Conservation (phyloP, 35 echinoderm and acorn worm genomes). For the Lytechinus variegatus region DNA sequence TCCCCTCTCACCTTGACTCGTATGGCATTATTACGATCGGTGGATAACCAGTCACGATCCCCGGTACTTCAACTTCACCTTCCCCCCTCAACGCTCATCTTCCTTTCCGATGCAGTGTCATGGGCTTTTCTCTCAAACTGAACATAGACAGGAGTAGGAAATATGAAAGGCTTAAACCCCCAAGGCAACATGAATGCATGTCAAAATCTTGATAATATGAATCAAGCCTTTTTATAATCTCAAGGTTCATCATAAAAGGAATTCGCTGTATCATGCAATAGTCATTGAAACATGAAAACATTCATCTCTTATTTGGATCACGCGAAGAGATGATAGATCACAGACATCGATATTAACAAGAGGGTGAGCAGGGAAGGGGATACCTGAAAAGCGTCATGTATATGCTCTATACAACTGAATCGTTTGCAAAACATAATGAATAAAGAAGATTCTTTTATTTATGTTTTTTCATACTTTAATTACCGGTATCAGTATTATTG, state of each 20-base stretch:
- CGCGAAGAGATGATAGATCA: not conserved
- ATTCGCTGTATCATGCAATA: not conserved
- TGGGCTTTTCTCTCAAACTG: not conserved
- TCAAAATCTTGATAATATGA: not conserved
- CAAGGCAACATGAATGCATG: not conserved
- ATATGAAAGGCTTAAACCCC: not conserved
- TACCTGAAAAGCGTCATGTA: not conserved
- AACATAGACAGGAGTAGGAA: not conserved
- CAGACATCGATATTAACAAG: not conserved
- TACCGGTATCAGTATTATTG: too few species aligned
- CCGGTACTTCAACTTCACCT: not conserved
- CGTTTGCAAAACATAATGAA: too few species aligned
- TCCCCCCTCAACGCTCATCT: conserved; percentile 21
- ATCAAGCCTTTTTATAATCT: not conserved
- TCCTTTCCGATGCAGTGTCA: not conserved
- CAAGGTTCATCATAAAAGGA: not conserved
- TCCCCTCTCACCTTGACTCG: conserved; percentile 36
- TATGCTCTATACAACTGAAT: too few species aligned
- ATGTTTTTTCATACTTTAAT: too few species aligned
- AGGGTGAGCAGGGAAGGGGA: not conserved
- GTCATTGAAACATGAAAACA: not conserved
- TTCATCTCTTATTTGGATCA: not conserved
- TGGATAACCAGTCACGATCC: conserved; percentile 33
- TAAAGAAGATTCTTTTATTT: too few species aligned
- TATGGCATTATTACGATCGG: not conserved